A percentile compares a stretch with the other conserved stretches of the same genome.
These are phyloP conservation scores for Pygoscelis antarcticus DNA, from an alignment of 2,113 vertebrate species.

Conservation along the genomic window DNA sequence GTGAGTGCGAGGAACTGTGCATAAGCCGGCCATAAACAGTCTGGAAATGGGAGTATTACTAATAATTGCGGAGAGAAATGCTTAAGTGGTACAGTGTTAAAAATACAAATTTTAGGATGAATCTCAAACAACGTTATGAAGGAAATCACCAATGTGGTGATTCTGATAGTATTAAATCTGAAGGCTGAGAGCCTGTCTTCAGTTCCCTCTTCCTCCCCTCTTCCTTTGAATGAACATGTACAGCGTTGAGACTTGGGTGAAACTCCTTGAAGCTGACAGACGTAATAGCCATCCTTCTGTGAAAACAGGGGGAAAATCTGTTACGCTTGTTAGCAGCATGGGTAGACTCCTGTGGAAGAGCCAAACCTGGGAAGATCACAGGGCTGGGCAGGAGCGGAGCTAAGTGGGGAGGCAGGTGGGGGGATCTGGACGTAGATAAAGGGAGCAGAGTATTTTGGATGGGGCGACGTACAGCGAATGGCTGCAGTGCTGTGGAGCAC, in stretches of 20 bases:
- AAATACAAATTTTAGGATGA: not conserved
- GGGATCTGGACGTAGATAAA: not conserved
- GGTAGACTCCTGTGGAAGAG: not conserved
- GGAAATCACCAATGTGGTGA: not conserved
- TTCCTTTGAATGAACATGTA: not conserved
- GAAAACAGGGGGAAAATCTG: too few relatives aligned
- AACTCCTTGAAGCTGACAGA: not conserved
- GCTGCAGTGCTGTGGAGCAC: not conserved
- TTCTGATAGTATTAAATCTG: not conserved
- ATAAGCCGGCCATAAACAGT: fast-evolving
- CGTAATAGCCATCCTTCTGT: fast-evolving
- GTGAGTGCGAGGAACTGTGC: not conserved
- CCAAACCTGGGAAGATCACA: too few relatives aligned
- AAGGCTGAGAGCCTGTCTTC: too few relatives aligned
- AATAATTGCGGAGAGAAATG: not conserved
- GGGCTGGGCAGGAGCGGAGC: not conserved
- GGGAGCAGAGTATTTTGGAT: not conserved
- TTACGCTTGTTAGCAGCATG: fast-evolving
- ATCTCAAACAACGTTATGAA: not conserved
- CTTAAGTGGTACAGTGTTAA: not conserved
- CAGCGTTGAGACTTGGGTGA: not conserved
- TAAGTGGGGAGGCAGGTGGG: too few relatives aligned
- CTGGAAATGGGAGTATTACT: not conserved
- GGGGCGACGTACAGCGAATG: fast-evolving
- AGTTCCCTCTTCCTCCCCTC: too few relatives aligned